Conservation (phyloP, 2,888 invertebrate genomes). For the Crioceris asparagi region DNA sequence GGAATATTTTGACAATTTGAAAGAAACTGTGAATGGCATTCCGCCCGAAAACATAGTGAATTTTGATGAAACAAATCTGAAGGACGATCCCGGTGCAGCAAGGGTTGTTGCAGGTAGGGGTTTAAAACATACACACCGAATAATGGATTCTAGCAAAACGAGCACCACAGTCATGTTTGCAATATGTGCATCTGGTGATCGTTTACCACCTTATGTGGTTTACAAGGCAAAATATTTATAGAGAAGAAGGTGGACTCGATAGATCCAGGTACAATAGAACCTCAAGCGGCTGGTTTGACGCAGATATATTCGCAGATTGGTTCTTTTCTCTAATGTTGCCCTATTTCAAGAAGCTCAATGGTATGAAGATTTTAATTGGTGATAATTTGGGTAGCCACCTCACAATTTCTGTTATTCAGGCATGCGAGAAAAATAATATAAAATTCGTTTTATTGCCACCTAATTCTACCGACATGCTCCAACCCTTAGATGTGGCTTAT, state of each 20-base stretch:
- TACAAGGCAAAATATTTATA: no score
- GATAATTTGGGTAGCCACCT: no score
- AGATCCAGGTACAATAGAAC: conserved; percentile 9
- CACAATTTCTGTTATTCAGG: no score
- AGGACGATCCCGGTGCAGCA: not conserved
- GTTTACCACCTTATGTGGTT: conserved; percentile 12
- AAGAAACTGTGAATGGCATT: no score
- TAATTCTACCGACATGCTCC: no score
- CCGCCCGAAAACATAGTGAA: no score
- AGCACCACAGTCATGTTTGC: conserved; percentile 9
- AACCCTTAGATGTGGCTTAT: no score
- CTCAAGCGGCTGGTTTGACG: conserved; percentile 11
- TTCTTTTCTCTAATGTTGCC: conserved; percentile 9
- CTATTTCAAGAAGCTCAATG: conserved; percentile 11
- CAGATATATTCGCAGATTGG: conserved; percentile 12
- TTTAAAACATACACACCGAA: conserved; percentile 24
- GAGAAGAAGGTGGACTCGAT: conserved; percentile 8
- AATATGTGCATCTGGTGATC: conserved; percentile 6
- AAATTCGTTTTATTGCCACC: no score
- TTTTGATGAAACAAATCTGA: not conserved
- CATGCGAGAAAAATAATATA: no score
- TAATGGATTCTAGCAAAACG: conserved; percentile 8
- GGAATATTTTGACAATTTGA: no score
- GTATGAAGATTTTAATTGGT: conserved; percentile 24
- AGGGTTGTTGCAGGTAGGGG: conserved; percentile 20